phyloP scores from a whole-genome alignment of 2,113 vertebrate species.

The Lepus timidus region DNA sequence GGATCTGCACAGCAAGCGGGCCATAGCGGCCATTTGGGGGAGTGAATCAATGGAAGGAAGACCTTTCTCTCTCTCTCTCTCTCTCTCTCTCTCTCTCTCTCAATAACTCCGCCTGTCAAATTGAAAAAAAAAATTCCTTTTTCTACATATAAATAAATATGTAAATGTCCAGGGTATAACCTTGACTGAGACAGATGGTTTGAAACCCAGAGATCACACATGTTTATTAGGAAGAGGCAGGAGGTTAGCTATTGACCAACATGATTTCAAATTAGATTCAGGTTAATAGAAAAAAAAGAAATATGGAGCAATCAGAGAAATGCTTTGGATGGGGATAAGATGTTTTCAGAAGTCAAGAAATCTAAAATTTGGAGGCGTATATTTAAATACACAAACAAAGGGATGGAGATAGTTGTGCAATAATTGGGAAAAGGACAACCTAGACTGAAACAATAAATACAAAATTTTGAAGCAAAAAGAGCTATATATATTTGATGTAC shows the following conservation, averaged over 20 bases:
- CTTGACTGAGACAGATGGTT: background rate
- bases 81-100: too few relatives aligned
- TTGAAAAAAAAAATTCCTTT: too few relatives aligned
- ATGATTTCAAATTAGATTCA: background rate
- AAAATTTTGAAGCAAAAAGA: background rate
- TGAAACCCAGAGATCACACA: too few relatives aligned
- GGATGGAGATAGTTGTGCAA: background rate
- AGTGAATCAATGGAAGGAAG: too few relatives aligned
- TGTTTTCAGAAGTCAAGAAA: background rate
- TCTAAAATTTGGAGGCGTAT: background rate
- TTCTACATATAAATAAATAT: background rate
- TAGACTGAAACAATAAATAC: background rate
- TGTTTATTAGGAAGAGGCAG: background rate
- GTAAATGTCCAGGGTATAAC: background rate
- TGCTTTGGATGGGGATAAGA: background rate
- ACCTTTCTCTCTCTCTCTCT: too few relatives aligned
- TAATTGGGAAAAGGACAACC: too few relatives aligned
- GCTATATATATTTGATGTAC: background rate
- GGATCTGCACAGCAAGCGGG: accelerated
- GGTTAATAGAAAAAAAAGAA: background rate
- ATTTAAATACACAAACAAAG: background rate
- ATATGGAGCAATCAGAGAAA: background rate
- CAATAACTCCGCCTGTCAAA: too few relatives aligned
- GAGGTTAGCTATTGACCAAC: background rate
- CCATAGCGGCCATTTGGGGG: too few relatives aligned